These are phyloP conservation scores for Ammodytes marinus DNA, from an alignment of 2,113 vertebrate species.

Conservation along the genomic window DNA sequence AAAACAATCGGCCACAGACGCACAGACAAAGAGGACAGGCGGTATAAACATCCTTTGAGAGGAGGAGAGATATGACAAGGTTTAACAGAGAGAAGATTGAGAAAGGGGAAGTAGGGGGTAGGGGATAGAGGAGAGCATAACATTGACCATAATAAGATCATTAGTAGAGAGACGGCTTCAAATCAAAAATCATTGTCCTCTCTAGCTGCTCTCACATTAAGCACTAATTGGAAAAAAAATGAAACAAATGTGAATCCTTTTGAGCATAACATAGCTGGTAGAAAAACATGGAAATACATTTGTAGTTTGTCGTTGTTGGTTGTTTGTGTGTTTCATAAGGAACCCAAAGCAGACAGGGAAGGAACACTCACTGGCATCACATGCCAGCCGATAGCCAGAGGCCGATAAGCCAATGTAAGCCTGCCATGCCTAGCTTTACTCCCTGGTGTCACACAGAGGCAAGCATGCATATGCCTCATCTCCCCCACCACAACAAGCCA, in stretches of 20 bases:
- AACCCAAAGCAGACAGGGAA: conserved; percentile 4
- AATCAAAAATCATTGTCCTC: conserved; percentile 46
- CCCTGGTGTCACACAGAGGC: conserved; percentile 47
- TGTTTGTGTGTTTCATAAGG: not conserved
- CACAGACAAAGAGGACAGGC: conserved; percentile 53
- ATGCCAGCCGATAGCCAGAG: conserved; percentile 42
- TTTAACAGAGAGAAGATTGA: conserved; percentile 4
- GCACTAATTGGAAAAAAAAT: conserved; percentile 36
- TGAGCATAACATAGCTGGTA: not conserved
- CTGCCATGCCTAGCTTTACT: conserved; percentile 35
- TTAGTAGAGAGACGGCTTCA: conserved; percentile 56
- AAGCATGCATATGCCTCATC: conserved; percentile 44
- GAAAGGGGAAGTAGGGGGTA: conserved; percentile 10
- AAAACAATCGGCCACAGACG: conserved; percentile 49
- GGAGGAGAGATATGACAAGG: conserved; percentile 16
- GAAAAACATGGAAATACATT: conserved; percentile 22
- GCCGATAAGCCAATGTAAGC: conserved; percentile 50
- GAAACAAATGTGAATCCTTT: not conserved
- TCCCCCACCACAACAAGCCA: conserved; percentile 29
- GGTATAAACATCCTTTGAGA: conserved; percentile 40
- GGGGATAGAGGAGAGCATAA: not conserved
- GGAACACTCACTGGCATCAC: conserved; percentile 23
- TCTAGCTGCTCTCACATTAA: conserved; percentile 29
- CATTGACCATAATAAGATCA: conserved; percentile 52
- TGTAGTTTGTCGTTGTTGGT: conserved; percentile 7